phyloP scores from a whole-genome alignment of 1,140 invertebrate species.

The Planococcus citri region DNA sequence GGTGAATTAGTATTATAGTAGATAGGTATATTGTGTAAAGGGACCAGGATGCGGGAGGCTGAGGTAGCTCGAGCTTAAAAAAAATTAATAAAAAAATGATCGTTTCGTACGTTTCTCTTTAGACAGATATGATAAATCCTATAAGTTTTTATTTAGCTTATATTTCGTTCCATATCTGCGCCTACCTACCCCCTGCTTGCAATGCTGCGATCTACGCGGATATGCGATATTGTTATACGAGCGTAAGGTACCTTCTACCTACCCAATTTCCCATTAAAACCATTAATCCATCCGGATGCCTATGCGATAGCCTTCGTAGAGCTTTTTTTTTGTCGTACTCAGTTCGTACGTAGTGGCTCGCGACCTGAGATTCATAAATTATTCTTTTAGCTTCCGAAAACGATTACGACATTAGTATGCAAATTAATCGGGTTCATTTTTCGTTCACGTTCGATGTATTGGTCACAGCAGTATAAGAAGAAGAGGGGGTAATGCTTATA shows the following conservation, averaged over 20 bases:
- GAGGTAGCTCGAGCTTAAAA: neutral
- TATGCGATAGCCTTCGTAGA: neutral
- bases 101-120: neutral
- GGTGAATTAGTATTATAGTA: neutral
- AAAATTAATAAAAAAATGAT: slow-evolving; percentile 9
- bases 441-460: neutral
- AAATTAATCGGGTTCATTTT: neutral
- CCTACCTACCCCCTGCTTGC: too few relatives aligned
- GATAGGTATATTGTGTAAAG: too few relatives aligned
- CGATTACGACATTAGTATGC: neutral
- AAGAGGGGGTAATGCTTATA: too few relatives aligned
- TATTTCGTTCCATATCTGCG: neutral
- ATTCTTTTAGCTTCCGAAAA: neutral
- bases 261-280: neutral
- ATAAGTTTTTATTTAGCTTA: neutral
- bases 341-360: neutral
- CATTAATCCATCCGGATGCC: neutral
- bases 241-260: neutral
- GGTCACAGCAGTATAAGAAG: too few relatives aligned
- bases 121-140: neutral
- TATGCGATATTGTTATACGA: neutral
- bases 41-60: too few relatives aligned
- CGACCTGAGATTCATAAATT: slow-evolving; percentile 2
- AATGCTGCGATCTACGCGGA: too few relatives aligned
- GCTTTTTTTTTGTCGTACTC: neutral